Evolutionary conservation across 2,797 vertebrate species (phyloP).

Genomic region (Anisognathus igniventris): DNA sequence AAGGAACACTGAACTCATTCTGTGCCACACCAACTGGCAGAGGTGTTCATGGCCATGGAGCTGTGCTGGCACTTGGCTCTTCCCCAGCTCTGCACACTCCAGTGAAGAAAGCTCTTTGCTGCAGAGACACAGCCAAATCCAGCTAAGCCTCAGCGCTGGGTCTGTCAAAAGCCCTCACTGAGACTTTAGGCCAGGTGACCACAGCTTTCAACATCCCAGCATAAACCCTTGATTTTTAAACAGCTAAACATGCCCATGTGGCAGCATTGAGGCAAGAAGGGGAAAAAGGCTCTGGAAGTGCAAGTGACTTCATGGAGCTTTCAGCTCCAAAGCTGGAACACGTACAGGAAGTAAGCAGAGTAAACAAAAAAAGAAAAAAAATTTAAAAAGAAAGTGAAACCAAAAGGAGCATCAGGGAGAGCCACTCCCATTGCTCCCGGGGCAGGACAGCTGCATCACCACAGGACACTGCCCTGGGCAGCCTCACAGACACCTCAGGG

Average conservation of each 20-base stretch:
- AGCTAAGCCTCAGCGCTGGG: background rate
- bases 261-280: fast-evolving
- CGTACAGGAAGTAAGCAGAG: background rate
- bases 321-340: background rate
- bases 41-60: fast-evolving
- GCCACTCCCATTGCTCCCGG: fast-evolving
- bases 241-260: background rate
- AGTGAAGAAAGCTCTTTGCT: background rate
- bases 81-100: background rate
- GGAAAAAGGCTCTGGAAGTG: background rate
- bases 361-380: background rate
- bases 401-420: fast-evolving
- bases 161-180: background rate
- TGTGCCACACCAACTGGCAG: fast-evolving
- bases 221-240: background rate
- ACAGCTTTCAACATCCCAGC: background rate
- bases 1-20: background rate
- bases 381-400: background rate
- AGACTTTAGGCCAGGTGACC: background rate
- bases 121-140: background rate
- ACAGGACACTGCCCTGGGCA: fast-evolving
- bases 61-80: background rate
- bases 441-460: background rate
- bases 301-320: background rate
- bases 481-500: fast-evolving